phyloP scores from a whole-genome alignment of 2,888 invertebrate genomes.

The Sicus ferrugineus region DNA sequence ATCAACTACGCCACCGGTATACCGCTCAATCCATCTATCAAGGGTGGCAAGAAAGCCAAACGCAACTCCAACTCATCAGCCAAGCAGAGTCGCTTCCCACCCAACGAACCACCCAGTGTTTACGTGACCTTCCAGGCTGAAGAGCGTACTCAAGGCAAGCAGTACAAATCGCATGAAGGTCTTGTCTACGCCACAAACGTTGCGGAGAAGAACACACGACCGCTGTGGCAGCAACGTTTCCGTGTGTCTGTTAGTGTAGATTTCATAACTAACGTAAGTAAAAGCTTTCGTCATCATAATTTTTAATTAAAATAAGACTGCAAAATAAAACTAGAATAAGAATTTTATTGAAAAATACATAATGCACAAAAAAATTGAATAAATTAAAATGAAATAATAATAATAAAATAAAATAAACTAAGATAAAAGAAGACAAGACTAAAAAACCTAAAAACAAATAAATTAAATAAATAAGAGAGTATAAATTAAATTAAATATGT shows the following conservation, averaged over 20 bases:
- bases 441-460: no score
- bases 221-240: constrained; percentile 68
- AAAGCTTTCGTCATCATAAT: no score
- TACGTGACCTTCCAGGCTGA: constrained; percentile 71
- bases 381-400: no score
- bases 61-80: constrained; percentile 13
- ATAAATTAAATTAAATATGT: background rate
- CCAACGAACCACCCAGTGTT: constrained; percentile 67
- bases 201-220: constrained; percentile 66
- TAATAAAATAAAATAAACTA: no score
- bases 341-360: no score
- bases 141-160: constrained; percentile 47
- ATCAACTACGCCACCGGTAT: constrained; percentile 70
- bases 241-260: constrained; percentile 66
- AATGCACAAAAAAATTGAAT: no score
- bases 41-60: constrained; percentile 48
- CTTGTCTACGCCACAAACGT: constrained; percentile 66
- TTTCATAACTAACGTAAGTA: constrained; percentile 67
- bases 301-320: no score
- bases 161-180: constrained; percentile 61
- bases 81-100: constrained; percentile 48
- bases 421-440: no score
- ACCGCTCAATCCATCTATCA: constrained; percentile 61
- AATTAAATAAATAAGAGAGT: no score
- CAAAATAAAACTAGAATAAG: no score